A percentile compares a stretch with the other conserved stretches of the same genome.
These are phyloP conservation scores for Rhopalosiphum nymphaeae DNA, from an alignment of 2,888 invertebrate genomes.

Conservation along the genomic window DNA sequence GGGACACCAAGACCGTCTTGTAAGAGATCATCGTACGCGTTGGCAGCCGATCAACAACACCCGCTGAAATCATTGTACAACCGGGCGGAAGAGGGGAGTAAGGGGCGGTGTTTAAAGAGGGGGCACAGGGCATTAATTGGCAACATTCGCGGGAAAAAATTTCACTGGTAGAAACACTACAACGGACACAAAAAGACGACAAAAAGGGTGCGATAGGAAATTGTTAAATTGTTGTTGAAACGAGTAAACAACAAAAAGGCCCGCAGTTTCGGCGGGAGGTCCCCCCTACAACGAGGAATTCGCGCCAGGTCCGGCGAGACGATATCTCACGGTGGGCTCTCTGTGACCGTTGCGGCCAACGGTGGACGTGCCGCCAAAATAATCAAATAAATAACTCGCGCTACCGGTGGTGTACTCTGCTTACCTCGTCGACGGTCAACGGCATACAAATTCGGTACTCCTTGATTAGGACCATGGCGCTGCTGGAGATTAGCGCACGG, in stretches of 20 bases:
- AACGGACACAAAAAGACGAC: not conserved
- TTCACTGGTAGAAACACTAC: not conserved
- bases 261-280: not conserved
- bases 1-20: not conserved
- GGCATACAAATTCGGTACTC: constrained; percentile 95
- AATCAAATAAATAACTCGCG: not conserved
- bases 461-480: constrained; percentile 83
- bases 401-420: not conserved
- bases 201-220: not conserved
- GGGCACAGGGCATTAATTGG: not conserved
- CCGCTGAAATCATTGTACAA: not conserved
- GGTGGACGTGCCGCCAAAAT: constrained; percentile 28
- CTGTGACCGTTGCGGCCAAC: not conserved
- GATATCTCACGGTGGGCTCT: not conserved
- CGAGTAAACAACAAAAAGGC: not conserved
- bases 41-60: not conserved
- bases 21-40: not conserved
- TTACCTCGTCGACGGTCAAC: constrained; percentile 90
- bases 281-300: not conserved
- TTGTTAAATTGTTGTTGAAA: not conserved
- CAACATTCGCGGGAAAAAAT: constrained; percentile 3
- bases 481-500: not conserved
- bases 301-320: not conserved
- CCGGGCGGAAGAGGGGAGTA: not conserved
- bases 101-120: not conserved